Conservation (phyloP, 2,113 vertebrate species). For the Colossoma macropomum region DNA sequence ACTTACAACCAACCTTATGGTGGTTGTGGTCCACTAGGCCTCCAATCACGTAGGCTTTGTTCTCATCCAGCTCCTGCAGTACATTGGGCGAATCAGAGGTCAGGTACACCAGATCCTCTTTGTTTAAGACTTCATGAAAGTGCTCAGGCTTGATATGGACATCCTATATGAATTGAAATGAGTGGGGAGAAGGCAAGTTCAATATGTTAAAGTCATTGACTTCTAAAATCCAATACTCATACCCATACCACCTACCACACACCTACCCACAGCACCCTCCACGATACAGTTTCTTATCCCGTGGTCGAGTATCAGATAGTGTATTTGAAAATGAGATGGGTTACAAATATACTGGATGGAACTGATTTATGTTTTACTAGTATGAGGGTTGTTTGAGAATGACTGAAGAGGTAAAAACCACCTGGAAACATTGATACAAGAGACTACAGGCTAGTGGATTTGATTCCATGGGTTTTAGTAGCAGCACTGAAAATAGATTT, state of each 20-base stretch:
- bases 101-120: conserved; percentile 92
- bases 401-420: not conserved
- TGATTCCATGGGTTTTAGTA: not conserved
- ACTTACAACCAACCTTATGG: conserved; percentile 84
- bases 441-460: conserved; percentile 1
- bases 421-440: not conserved
- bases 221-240: not conserved
- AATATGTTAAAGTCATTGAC: conserved; percentile 41
- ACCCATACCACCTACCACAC: not conserved
- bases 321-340: not conserved
- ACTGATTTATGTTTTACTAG: not conserved
- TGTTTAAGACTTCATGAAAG: conserved; percentile 84
- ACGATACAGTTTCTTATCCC: not conserved
- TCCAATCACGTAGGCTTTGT: conserved; percentile 94
- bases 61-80: conserved; percentile 87
- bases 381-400: not conserved
- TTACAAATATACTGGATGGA: not conserved
- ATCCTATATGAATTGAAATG: conserved; percentile 76
- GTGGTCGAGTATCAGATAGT: conserved; percentile 22
- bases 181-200: conserved; percentile 34
- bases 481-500: not conserved
- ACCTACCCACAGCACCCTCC: not conserved
- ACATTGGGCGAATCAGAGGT: conserved; percentile 95
- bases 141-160: conserved; percentile 88
- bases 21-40: conserved; percentile 98